phyloP scores from a whole-genome alignment of 2,113 vertebrate species.

The Oncorhynchus tshawytscha region DNA sequence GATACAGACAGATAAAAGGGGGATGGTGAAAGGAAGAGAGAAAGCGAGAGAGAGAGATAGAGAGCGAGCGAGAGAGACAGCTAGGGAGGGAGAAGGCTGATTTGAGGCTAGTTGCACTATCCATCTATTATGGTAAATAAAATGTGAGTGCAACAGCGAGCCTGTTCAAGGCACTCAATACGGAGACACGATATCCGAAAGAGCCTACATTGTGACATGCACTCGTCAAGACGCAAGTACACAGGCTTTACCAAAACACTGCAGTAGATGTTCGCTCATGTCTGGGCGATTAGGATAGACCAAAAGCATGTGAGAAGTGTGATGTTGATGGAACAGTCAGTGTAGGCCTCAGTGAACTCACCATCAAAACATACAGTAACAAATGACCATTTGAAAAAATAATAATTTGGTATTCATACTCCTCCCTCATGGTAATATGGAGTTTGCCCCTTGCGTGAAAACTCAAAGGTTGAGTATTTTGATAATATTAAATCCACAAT shows the following conservation, averaged over 20 bases:
- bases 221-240: neutral
- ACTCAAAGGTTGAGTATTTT: neutral
- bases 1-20: slow-evolving; percentile 20
- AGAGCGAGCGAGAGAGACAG: neutral
- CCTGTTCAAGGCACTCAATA: slow-evolving; percentile 18
- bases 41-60: neutral
- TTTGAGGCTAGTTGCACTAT: neutral
- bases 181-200: slow-evolving; percentile 14
- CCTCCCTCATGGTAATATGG: slow-evolving; percentile 15
- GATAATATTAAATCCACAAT: neutral
- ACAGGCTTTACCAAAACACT: slow-evolving; percentile 10
- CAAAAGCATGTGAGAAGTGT: neutral
- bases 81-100: neutral
- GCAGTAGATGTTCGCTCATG: neutral
- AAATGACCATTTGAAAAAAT: neutral
- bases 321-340: neutral
- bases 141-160: slow-evolving; percentile 6
- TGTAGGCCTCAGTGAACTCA: neutral
- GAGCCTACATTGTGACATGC: slow-evolving; percentile 19
- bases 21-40: neutral
- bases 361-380: neutral
- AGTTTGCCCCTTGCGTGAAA: neutral
- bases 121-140: neutral
- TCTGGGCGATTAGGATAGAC: neutral
- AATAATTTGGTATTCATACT: slow-evolving; percentile 1